Base-by-base conservation (phyloP, 2,113 vertebrate genomes). In the Hassar affinis region DNA sequence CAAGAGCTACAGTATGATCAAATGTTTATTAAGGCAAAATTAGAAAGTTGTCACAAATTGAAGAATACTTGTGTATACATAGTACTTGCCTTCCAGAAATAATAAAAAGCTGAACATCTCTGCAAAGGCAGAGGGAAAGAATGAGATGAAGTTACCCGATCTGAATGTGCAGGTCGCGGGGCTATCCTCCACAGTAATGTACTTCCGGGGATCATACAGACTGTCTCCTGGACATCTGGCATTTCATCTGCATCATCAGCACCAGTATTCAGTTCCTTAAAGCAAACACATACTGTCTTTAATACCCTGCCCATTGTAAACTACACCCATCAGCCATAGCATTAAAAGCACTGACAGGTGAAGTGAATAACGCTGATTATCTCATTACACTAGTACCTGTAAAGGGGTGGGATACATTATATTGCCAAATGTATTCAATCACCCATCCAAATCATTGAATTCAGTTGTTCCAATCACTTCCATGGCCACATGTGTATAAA, bases 121-220 rank as follows among this genome's bases (percentile, higher is more conserved):
- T 38, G 30, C 20, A 62, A 64, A 64, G 18, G 20, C 14, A 38
- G 11, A 72, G 9, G 7, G 18, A 49, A 47, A 33, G n/a, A 49
- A 47, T 0, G 1, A 12, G 9, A 38, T 69, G 42, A n/a, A 71
- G 42, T 51, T 68, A 99, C 98, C 96, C 98, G 94, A 22, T 95
- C 91, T 1, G 98, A 98, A 90, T 98, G 94, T 86, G 95, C 89
- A 20, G 98, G 98, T 78, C 96, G 94, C 1, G 93, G 93, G 10
- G 92, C 93, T 93, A 98, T 95, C 90, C 96, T 97, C 98, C 98
- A 99, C 81, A 99, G 94, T 57, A 99, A 95, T 88, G 95, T 95
- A 93, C 98, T 99, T 92, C 97, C 97, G 35, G 96, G 96, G 87
- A 99, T 92, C 91, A 97, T 95, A 87, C 95, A 94, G 79, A 99